phyloP scores from a whole-genome alignment of 1,140 invertebrate genomes.

The Geopemphigus sp. region DNA sequence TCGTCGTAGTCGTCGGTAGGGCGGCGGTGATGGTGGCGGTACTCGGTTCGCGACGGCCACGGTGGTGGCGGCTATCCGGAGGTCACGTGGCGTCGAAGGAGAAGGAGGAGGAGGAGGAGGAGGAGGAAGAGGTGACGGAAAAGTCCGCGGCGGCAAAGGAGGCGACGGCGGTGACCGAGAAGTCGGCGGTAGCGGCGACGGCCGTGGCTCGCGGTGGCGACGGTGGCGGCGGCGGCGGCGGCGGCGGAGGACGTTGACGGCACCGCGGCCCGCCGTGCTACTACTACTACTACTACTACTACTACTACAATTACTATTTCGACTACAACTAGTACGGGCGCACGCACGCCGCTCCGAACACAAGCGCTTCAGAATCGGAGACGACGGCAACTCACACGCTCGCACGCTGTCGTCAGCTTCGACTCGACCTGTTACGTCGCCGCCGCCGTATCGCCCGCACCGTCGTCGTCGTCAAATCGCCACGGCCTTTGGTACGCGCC shows the following conservation, averaged over 20 bases:
- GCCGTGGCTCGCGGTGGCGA: not conserved
- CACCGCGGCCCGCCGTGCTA: not conserved
- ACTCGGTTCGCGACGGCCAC: not conserved
- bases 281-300: too few relatives aligned
- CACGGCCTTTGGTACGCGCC: not conserved
- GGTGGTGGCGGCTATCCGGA: not conserved
- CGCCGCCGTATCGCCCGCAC: not conserved
- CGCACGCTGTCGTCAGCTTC: slow-evolving; percentile 11
- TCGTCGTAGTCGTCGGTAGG: not conserved
- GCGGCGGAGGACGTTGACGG: not conserved
- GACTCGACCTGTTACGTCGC: slow-evolving; percentile 20
- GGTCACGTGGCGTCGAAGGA: not conserved
- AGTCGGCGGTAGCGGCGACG: not conserved
- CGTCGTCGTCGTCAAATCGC: slow-evolving; percentile 6
- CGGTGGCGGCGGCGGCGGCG: not conserved
- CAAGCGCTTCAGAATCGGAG: slow-evolving; percentile 44
- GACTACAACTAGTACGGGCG: slow-evolving; percentile 19
- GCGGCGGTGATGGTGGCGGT: not conserved
- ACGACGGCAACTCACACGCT: slow-evolving; percentile 36
- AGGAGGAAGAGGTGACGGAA: not conserved
- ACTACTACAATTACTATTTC: too few relatives aligned
- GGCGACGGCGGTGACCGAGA: slow-evolving; percentile 5
- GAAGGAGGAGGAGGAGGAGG: not conserved
- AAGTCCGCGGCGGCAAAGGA: not conserved
- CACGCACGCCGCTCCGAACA: slow-evolving; percentile 38